Evolutionary conservation across 1,140 invertebrate species (phyloP).

Genomic region (Drosophila sucinea): DNA sequence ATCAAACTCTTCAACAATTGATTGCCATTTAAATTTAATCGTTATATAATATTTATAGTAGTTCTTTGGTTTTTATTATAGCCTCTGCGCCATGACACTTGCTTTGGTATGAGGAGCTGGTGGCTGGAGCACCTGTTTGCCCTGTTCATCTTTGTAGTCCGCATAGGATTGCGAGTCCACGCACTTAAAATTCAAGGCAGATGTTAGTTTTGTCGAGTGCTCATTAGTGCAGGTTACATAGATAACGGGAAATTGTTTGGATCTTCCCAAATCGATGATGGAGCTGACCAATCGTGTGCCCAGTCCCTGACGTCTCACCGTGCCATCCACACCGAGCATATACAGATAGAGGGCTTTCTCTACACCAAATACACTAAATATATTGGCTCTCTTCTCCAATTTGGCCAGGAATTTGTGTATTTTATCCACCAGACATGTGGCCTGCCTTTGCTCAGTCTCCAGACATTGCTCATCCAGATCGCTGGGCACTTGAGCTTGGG

Average conservation of each 20-base stretch:
- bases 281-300: conserved; percentile 45
- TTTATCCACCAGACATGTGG: conserved; percentile 39
- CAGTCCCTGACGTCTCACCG: conserved; percentile 48
- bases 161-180: conserved; percentile 44
- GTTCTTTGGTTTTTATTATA: conserved; percentile 43
- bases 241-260: conserved; percentile 39
- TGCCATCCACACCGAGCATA: conserved; percentile 44
- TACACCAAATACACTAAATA: conserved; percentile 48
- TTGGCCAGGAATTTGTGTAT: conserved; percentile 49
- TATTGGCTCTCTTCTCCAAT: conserved; percentile 43
- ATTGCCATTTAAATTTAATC: background rate
- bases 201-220: conserved; percentile 45
- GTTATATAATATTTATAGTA: background rate
- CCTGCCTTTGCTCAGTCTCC: conserved; percentile 24
- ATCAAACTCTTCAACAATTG: background rate
- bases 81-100: conserved; percentile 55
- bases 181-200: conserved; percentile 39
- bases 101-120: conserved; percentile 47
- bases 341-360: conserved; percentile 51
- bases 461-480: conserved; percentile 53
- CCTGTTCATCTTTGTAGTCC: conserved; percentile 56
- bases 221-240: conserved; percentile 52
- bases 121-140: conserved; percentile 42
- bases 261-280: conserved; percentile 47
- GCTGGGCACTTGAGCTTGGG: conserved; percentile 29